Percentiles rank a stretch among this genome's conserved stretches.
Conservation (phyloP, 2,797 vertebrate species). For the Microctenopoma stevenorrisi region DNA sequence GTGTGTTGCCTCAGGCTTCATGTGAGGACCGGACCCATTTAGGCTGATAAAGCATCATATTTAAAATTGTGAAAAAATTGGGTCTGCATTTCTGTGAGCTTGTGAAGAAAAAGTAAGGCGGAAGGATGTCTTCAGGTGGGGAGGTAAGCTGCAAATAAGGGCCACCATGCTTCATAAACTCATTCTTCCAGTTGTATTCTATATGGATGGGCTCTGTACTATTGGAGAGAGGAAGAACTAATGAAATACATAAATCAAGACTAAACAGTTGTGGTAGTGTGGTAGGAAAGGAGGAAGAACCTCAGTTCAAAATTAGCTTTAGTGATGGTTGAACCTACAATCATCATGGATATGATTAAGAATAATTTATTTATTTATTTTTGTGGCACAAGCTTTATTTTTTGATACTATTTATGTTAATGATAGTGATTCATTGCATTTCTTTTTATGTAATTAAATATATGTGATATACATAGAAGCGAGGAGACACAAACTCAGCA, state of each 20-base stretch:
- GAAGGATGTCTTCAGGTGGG: neutral
- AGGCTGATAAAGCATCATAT: constrained; percentile 20
- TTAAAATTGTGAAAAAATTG: constrained; percentile 1
- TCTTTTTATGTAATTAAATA: no score
- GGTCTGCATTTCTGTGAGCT: neutral
- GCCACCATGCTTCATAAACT: neutral
- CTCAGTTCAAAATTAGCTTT: neutral
- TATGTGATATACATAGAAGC: neutral
- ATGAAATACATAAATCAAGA: constrained; percentile 52
- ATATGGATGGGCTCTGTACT: neutral
- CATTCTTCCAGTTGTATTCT: neutral
- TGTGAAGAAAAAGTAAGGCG: neutral
- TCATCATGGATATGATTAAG: constrained; percentile 1
- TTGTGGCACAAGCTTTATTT: neutral
- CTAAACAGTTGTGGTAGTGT: neutral
- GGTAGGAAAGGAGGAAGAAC: neutral
- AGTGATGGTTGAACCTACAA: neutral
- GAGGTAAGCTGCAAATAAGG: constrained; percentile 5
- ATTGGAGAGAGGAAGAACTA: constrained; percentile 28
- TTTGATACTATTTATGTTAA: neutral
- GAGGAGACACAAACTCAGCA: neutral
- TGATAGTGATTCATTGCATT: no score
- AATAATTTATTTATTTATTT: neutral
- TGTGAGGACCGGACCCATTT: constrained; percentile 16
- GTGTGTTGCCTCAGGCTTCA: constrained; percentile 9